Evolutionary conservation across 2,797 vertebrate genomes (phyloP).

Genomic region (Rhinatrema bivittatum): DNA sequence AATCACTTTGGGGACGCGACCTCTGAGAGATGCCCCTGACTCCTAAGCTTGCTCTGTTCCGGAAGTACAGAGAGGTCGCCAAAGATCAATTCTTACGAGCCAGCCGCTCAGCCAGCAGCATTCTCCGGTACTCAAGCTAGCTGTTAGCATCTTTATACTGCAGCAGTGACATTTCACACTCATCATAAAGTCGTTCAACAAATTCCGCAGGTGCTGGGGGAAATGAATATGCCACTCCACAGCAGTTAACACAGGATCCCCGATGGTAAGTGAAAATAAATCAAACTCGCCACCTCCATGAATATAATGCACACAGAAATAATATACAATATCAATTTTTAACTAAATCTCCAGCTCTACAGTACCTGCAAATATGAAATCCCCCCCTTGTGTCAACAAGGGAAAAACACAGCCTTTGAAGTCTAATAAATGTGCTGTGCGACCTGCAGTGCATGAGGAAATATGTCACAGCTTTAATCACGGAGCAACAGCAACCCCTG

Average conservation of each 20-base stretch:
- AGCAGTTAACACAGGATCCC: slow-evolving; percentile 22
- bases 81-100: too few relatives aligned
- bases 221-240: slow-evolving; percentile 7
- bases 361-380: slow-evolving; percentile 32
- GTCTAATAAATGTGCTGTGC: slow-evolving; percentile 43
- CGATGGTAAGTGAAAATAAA: slow-evolving; percentile 28
- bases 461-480: not conserved
- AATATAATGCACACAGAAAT: slow-evolving; percentile 33
- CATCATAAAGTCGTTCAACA: slow-evolving; percentile 23
- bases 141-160: not conserved
- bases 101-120: too few relatives aligned
- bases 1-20: too few relatives aligned
- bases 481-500: slow-evolving; percentile 33
- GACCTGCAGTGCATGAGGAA: not conserved
- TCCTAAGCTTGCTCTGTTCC: too few relatives aligned
- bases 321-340: slow-evolving; percentile 33
- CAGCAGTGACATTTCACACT: slow-evolving; percentile 26
- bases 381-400: slow-evolving; percentile 38
- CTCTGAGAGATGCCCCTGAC: too few relatives aligned
- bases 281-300: slow-evolving; percentile 20
- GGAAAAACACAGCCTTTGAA: slow-evolving; percentile 32
- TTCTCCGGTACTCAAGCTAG: too few relatives aligned
- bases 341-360: slow-evolving; percentile 25
- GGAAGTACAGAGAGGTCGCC: too few relatives aligned
- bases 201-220: not conserved